Base-by-base conservation (phyloP, 2,888 invertebrate genomes). In the Pilophorus perplexus region DNA sequence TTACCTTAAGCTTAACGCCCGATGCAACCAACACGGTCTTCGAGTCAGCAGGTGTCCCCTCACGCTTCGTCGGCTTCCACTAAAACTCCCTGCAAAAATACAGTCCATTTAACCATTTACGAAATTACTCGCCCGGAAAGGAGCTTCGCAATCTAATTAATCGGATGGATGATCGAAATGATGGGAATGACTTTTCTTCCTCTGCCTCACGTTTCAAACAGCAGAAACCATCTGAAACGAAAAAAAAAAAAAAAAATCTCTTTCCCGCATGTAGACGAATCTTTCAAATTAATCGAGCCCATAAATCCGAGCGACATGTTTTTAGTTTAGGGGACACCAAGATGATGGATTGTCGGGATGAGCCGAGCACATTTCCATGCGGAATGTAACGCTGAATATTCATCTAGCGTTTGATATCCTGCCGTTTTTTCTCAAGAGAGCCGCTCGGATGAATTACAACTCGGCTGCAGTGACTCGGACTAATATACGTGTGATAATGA, bases 271-370 rank as follows among this genome's bases (percentile, higher is more conserved):
- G 46, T 12, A 46, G 46, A n/a, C 8, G 23, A 25, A 46, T 46
- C 25, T 25, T 25, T 46, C 46, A 46, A 46, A 46, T 46, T 52
- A 52, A 52, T 52, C 16, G 52, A 52, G 52, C 52, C 28, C n/a
- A 52, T 52, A 28, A 52, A 52, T 52, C 52, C 27, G 52, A 52
- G 52, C 33, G 52, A 25, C 52, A 28, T 28, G 52, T 27, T 52
- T 27, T 52, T 25, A 28, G 14, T 50, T 52, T 27, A 28, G 52
- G 52, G 46, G 46, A 46, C 46, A 46, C 22, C 46, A 20, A n/a
- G 52, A 27, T 28, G 52, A 52, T 52, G 52, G 33, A 52, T 52
- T 28, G 18, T 52, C 52, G 52, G 33, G 28, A 28, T 4, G 28
- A 23, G n/a, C n/a, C n/a, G n/a, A n/a, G n/a, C n/a, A n/a, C n/a